Evolutionary conservation across 2,797 vertebrate genomes (phyloP), one percentile per base, ranked within the genome.

Genomic region (Gymnoscopelus braueri): DNA sequence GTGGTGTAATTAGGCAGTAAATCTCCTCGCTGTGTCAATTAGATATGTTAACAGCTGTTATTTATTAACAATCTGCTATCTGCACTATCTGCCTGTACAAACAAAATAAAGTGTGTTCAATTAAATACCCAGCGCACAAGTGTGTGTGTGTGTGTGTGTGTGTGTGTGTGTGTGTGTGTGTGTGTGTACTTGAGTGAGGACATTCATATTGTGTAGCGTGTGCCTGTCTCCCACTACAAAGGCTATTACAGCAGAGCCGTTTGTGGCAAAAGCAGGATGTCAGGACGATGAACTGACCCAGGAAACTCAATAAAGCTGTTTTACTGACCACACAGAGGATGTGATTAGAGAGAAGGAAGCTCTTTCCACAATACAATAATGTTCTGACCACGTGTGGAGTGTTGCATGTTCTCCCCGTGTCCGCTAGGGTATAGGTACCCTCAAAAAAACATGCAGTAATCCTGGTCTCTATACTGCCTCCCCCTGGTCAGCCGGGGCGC

Each of bases 1-100:
- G 39, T 60, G 58, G 24, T 48, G 29, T 67, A 82, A 85, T 73
- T 74, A 74, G 79, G n/a, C 39, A 26, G 65, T 84, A 74, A 71
- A 78, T 85, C 74, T 35, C 23, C 2, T 51, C 56, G 62, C 75
- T 76, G 67, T 69, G 60, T 73, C 68, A 64, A 62, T 77, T 80
- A 74, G 23, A 80, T 65, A 12, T 69, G 69, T 72, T 56, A 44
- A 68, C 70, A 72, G 74, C 60, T 79, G 67, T 55, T 62, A 62
- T 69, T 73, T n/a, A 13, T n/a, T 75, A 74, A 61, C 69, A 74
- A 62, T 52, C 59, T 1, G 14, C 13, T 5, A 24, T 56, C 10
- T 12, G 23, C 13, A 57, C 23, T 39, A 39, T 39, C 39, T 9
- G 56, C 39, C 44, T 15, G 23, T 3, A 54, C 52, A 54, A 54